Conservation (phyloP, 2,888 invertebrate species). For the Phortica magna region DNA sequence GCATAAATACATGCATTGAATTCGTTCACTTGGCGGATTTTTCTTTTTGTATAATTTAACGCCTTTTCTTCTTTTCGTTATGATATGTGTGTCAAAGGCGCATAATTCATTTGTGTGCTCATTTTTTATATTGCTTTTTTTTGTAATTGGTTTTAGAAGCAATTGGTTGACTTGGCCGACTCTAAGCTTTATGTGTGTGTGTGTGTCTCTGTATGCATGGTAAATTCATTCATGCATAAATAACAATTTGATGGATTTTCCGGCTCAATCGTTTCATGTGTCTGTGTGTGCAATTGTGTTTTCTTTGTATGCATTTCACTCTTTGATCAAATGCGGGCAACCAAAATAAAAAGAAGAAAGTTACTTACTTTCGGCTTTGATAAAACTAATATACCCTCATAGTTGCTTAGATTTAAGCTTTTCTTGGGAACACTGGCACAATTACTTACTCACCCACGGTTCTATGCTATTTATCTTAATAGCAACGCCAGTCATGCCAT, state of each 20-base stretch:
- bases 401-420: too few species aligned
- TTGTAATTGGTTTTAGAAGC: conserved; percentile 27
- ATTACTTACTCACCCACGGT: too few species aligned
- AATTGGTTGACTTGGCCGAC: background rate
- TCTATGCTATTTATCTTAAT: too few species aligned
- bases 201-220: background rate
- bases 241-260: conserved; percentile 25
- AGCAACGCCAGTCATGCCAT: too few species aligned
- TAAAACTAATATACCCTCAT: too few species aligned
- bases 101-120: conserved; percentile 52
- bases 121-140: conserved; percentile 46
- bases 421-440: too few species aligned
- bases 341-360: background rate
- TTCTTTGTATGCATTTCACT: conserved; percentile 1
- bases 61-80: conserved; percentile 2
- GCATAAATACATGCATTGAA: conserved; percentile 17
- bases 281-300: background rate
- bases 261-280: background rate
- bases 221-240: conserved; percentile 21
- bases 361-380: too few species aligned
- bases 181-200: background rate
- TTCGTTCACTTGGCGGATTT: conserved; percentile 19
- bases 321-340: conserved; percentile 5
- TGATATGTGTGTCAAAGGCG: conserved; percentile 64
- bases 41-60: conserved; percentile 22